A percentile compares a stretch with the other conserved stretches of the same genome.
Evolutionary conservation across 2,888 invertebrate species (phyloP).

Genomic region (Polymixis lichenea): DNA sequence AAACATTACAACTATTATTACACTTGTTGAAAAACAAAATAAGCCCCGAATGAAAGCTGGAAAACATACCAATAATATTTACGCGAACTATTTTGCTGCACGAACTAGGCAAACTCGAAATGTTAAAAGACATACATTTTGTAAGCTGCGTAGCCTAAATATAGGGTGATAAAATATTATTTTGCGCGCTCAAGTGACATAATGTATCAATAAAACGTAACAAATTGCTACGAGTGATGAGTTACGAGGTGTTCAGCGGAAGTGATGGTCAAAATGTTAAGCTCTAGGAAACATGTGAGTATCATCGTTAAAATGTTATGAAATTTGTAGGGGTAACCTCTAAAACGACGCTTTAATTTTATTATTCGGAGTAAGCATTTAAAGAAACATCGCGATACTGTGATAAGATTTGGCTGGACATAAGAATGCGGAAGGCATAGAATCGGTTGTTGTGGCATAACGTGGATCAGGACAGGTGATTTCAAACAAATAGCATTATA

Average conservation of each 20-base stretch:
- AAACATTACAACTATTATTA: constrained; percentile 23
- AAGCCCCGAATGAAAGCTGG: constrained; percentile 41
- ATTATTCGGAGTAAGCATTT: constrained; percentile 15
- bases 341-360: constrained; percentile 29
- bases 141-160: constrained; percentile 43
- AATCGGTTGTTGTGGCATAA: neutral
- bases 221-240: constrained; percentile 54
- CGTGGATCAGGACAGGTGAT: neutral
- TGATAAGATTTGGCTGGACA: neutral
- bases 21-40: constrained; percentile 33
- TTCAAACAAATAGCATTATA: neutral
- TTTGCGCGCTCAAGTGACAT: constrained; percentile 57
- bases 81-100: constrained; percentile 15
- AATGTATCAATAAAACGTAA: constrained; percentile 60
- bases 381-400: constrained; percentile 2
- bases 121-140: constrained; percentile 44
- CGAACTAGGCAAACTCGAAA: constrained; percentile 39
- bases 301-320: constrained; percentile 42
- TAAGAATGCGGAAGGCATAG: constrained; percentile 37
- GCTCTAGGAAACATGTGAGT: constrained; percentile 38
- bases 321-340: constrained; percentile 21
- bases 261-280: constrained; percentile 31
- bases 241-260: constrained; percentile 46
- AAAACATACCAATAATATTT: constrained; percentile 44
- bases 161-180: constrained; percentile 62